Base-by-base conservation (phyloP, 2,797 vertebrate genomes). In the Premnoplex brunnescens region DNA sequence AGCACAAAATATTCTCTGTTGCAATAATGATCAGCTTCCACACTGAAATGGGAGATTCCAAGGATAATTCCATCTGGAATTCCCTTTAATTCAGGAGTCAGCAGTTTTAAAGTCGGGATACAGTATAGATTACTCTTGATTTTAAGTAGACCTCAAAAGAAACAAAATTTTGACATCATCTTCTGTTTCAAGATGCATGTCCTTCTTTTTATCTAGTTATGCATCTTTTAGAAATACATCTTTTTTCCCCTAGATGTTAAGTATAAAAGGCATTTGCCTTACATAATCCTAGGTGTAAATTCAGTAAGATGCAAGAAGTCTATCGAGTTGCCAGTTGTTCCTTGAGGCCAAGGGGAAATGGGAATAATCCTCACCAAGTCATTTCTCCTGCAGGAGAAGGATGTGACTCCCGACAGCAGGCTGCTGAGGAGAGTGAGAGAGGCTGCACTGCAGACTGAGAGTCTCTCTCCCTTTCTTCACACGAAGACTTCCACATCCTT, bases 361-460 rank as follows among this genome's bases (percentile, higher is more conserved):
- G n/a, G 36, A 67, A 72, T 79, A 62, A 59, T 9, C 32, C 37
- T 97, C 67, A 94, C 67, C 13, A 22, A 73, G 21, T 48, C 43
- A 77, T 88, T 95, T 97, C 39, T 96, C 36, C 96, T 96, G 23
- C 97, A 99, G 99, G 99, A 99, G 97, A 99, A 98, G 77, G 98
- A 99, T n/a, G 98, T 99, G 97, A 96, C 98, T 97, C 99, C 99
- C 7, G 99, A 99, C 87, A 97, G 98, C 97, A 98, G 96, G 93
- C 98, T 99, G 93, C 97, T 99, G 96, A 98, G 97, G 97, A 97
- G 97, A 95, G 98, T 99, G 91, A 97, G 91, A 92, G 96, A 98
- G 49, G 97, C 98, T 77, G 97, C 97, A 15, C 97, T 96, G 28
- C 98, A 97, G 89, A 93, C 95, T 66, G 97, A 98, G 83, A 92